phyloP scores from a whole-genome alignment of 2,113 vertebrate genomes.

The Tringa solitaria region DNA sequence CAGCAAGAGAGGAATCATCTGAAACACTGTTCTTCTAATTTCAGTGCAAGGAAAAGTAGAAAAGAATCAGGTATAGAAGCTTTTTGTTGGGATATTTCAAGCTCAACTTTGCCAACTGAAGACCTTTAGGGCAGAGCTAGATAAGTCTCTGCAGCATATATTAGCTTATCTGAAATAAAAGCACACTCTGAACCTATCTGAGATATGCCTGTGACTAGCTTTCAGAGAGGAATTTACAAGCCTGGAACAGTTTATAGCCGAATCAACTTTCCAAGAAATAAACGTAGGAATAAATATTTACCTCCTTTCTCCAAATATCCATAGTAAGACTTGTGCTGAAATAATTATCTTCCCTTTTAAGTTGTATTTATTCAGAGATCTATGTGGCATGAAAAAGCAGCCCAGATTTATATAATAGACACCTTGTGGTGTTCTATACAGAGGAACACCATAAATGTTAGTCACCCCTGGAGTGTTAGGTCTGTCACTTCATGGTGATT shows the following conservation, averaged over 20 bases:
- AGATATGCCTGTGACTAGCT: background rate
- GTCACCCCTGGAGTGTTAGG: background rate
- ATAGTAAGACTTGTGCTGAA: background rate
- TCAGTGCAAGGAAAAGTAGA: background rate
- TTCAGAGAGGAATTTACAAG: constrained; percentile 17
- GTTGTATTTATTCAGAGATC: constrained; percentile 11
- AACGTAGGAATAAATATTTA: constrained; percentile 31
- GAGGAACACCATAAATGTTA: background rate
- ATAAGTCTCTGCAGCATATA: background rate
- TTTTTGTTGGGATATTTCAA: background rate
- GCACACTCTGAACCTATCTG: background rate
- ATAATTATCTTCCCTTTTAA: constrained; percentile 33
- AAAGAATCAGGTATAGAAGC: background rate
- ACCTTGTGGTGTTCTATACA: background rate
- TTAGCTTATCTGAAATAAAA: constrained; percentile 1
- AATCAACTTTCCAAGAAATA: constrained; percentile 41
- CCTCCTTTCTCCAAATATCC: background rate
- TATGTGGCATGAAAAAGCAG: background rate
- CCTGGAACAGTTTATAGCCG: constrained; percentile 1
- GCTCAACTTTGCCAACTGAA: background rate
- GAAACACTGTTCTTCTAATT: background rate
- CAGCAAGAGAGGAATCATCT: background rate
- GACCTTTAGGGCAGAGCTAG: background rate
- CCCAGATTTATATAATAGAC: background rate
- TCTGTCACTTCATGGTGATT: background rate